phyloP scores from a whole-genome alignment of 2,888 invertebrate genomes.

The Sabatieria punctata region DNA sequence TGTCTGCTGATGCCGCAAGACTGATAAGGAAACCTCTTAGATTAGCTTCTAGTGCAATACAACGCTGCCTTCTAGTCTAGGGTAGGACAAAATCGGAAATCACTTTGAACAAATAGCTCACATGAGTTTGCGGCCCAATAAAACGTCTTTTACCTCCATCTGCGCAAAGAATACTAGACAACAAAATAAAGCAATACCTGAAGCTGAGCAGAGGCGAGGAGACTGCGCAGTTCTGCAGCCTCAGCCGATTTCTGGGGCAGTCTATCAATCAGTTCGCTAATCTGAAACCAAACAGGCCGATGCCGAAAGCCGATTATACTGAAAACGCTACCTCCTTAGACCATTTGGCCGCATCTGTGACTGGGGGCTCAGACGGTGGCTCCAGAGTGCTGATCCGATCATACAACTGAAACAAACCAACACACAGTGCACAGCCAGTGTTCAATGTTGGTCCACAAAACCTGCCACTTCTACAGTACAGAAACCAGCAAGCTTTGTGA shows the following conservation, averaged over 20 bases:
- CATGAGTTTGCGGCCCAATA: no score
- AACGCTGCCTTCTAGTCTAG: no score
- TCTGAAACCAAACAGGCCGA: no score
- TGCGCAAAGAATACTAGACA: not conserved
- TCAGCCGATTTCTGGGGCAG: slow-evolving; percentile 21
- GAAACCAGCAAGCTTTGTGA: no score
- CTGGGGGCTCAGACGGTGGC: slow-evolving; percentile 18
- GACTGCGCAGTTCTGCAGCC: slow-evolving; percentile 19
- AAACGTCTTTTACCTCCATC: not conserved
- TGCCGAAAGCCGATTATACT: not conserved
- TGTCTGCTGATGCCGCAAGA: no score
- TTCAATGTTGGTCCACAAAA: no score
- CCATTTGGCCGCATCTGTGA: slow-evolving; percentile 19
- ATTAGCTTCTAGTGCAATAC: no score
- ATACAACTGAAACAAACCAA: slow-evolving; percentile 32
- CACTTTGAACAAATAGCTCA: no score
- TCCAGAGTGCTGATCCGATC: slow-evolving; percentile 25
- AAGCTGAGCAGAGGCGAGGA: slow-evolving; percentile 22
- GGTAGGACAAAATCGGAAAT: no score
- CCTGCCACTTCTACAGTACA: no score
- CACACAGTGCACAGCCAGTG: no score
- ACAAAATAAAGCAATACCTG: slow-evolving; percentile 13
- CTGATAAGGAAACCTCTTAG: no score
- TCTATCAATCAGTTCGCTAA: slow-evolving; percentile 16
- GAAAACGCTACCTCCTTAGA: slow-evolving; percentile 17